Conservation (phyloP, 2,888 invertebrate genomes). For the Xanthostigma xanthostigma region DNA sequence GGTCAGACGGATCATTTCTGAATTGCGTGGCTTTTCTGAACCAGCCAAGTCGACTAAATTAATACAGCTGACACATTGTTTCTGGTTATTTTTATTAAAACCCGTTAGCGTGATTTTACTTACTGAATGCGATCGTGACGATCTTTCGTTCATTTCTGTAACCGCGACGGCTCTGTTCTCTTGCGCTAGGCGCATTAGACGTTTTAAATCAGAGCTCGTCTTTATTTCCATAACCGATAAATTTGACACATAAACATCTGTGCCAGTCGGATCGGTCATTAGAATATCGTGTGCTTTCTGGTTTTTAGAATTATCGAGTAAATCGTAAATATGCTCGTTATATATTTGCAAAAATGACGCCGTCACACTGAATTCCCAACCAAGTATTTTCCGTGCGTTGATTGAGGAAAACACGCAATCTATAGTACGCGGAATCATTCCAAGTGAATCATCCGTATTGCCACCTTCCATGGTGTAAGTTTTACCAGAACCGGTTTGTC, state of each 20-base stretch:
- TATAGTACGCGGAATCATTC: slow-evolving; percentile 62
- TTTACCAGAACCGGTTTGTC: slow-evolving; percentile 83
- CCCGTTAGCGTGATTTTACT: slow-evolving; percentile 50
- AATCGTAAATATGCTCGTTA: slow-evolving; percentile 48
- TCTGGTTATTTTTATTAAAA: slow-evolving; percentile 41
- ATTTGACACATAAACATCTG: slow-evolving; percentile 41
- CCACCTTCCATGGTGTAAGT: slow-evolving; percentile 81
- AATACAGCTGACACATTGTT: slow-evolving; percentile 50
- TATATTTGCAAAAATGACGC: slow-evolving; percentile 56
- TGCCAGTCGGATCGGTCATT: slow-evolving; percentile 32
- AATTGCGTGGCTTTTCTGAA: slow-evolving; percentile 55
- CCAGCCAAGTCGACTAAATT: slow-evolving; percentile 81
- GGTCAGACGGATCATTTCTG: slow-evolving; percentile 41
- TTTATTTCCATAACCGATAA: slow-evolving; percentile 43
- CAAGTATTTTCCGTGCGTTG: slow-evolving; percentile 49
- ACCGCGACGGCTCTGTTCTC: slow-evolving; percentile 53
- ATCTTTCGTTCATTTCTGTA: slow-evolving; percentile 41
- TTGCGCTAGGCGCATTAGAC: slow-evolving; percentile 58
- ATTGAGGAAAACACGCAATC: slow-evolving; percentile 61
- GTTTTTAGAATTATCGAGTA: slow-evolving; percentile 31
- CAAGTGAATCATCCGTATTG: slow-evolving; percentile 7
- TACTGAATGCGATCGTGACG: slow-evolving; percentile 35
- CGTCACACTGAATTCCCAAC: slow-evolving; percentile 55
- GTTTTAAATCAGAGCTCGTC: slow-evolving; percentile 47
- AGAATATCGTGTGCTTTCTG: slow-evolving; percentile 38